A percentile compares a stretch with the other conserved stretches of the same genome.
Conservation (phyloP, 1,140 invertebrate species). For the Vollenhovia emeryi region DNA sequence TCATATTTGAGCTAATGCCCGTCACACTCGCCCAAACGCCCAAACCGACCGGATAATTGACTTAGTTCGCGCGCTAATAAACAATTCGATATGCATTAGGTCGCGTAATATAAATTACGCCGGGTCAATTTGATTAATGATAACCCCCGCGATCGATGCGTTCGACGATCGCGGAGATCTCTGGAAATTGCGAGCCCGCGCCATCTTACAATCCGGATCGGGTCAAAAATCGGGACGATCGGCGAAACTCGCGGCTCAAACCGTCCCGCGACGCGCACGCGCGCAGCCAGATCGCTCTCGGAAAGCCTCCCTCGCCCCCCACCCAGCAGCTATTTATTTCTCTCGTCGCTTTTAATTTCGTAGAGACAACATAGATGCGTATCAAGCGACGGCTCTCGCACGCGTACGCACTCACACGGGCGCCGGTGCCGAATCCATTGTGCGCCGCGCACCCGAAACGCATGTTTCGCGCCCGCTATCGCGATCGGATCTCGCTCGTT, state of each 20-base stretch:
- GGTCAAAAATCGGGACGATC: neutral
- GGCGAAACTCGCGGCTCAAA: neutral
- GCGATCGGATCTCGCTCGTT: constrained; percentile 81
- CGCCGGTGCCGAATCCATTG: constrained; percentile 71
- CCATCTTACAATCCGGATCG: neutral
- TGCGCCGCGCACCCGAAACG: constrained; percentile 65
- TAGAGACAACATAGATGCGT: constrained; percentile 81
- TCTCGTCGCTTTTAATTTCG: constrained; percentile 83
- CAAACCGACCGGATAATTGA: constrained; percentile 65
- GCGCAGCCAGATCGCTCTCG: constrained; percentile 26
- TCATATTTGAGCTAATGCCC: constrained; percentile 28
- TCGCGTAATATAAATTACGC: constrained; percentile 73
- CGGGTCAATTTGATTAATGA: constrained; percentile 73
- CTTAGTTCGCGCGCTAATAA: constrained; percentile 71
- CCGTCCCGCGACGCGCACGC: neutral
- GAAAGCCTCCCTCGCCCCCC: neutral
- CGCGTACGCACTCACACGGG: constrained; percentile 34
- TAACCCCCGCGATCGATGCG: constrained; percentile 66
- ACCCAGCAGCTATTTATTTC: constrained; percentile 80
- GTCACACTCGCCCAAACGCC: constrained; percentile 32
- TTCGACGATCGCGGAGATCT: neutral
- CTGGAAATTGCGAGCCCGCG: neutral
- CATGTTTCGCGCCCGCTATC: constrained; percentile 73
- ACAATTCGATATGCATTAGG: constrained; percentile 72
- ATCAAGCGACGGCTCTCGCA: constrained; percentile 63